Evolutionary conservation across 2,888 invertebrate genomes (phyloP).

Genomic region (Nysson spinosus): DNA sequence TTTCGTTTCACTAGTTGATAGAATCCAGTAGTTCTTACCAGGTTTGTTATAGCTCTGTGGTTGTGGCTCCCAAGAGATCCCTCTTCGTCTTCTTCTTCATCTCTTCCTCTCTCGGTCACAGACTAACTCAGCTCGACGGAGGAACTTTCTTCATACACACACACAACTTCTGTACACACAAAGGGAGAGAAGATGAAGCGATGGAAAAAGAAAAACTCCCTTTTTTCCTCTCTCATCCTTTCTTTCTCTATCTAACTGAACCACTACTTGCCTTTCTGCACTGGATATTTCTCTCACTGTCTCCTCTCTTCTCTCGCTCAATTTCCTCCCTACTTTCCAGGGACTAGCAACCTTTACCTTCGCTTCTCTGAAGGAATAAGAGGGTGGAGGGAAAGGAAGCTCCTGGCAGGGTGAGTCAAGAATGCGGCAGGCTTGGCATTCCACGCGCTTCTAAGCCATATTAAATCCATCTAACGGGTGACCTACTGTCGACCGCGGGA

Average conservation of each 20-base stretch:
- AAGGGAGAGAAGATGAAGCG: slow-evolving; percentile 33
- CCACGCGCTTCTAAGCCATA: slow-evolving; percentile 59
- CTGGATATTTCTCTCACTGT: slow-evolving; percentile 7
- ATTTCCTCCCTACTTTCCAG: slow-evolving; percentile 49
- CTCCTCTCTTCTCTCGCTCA: slow-evolving; percentile 34
- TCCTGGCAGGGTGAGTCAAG: slow-evolving; percentile 35
- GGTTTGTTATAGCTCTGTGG: slow-evolving; percentile 21
- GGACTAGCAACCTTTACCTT: slow-evolving; percentile 4
- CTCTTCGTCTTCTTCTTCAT: background rate
- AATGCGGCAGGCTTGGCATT: slow-evolving; percentile 59
- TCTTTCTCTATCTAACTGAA: background rate
- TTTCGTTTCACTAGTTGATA: slow-evolving; percentile 6
- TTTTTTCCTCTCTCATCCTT: slow-evolving; percentile 1
- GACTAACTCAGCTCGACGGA: background rate
- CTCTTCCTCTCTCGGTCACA: background rate
- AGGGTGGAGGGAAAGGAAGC: slow-evolving; percentile 36
- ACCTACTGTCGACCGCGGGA: slow-evolving; percentile 38
- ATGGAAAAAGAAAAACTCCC: slow-evolving; percentile 10
- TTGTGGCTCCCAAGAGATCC: slow-evolving; percentile 16
- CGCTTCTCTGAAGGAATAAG: slow-evolving; percentile 3
- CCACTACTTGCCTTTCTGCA: slow-evolving; percentile 13
- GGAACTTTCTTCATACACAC: background rate
- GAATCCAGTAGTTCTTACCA: slow-evolving; percentile 11
- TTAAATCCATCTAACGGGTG: slow-evolving; percentile 64
- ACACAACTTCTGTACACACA: slow-evolving; percentile 9